phyloP scores from a whole-genome alignment of 2,113 vertebrate genomes.

The Isurus oxyrinchus region DNA sequence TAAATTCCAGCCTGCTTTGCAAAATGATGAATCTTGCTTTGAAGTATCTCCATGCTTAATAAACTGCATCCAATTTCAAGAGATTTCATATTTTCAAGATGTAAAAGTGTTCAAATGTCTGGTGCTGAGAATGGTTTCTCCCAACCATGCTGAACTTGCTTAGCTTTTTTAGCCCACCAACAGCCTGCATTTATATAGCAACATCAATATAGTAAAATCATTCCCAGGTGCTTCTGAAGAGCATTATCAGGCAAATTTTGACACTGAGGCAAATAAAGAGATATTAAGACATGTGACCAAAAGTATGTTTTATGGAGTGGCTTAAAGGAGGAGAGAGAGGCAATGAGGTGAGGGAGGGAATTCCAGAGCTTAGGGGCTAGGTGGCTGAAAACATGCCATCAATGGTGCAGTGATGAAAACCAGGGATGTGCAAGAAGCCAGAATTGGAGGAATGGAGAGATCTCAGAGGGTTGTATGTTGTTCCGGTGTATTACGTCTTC shows the following conservation, averaged over 20 bases:
- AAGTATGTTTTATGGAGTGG: background rate
- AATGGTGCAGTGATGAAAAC: background rate
- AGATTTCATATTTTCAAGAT: background rate
- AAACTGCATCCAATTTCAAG: background rate
- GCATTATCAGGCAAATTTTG: background rate
- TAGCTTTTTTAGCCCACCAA: background rate
- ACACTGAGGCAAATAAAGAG: background rate
- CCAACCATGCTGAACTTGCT: background rate
- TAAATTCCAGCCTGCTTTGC: background rate
- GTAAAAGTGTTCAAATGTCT: background rate
- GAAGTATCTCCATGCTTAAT: background rate
- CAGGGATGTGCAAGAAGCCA: background rate
- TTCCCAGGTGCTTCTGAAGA: background rate
- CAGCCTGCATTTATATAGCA: background rate
- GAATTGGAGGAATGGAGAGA: background rate
- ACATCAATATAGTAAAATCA: background rate
- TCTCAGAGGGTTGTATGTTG: background rate
- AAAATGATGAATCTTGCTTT: background rate
- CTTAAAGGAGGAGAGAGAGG: background rate
- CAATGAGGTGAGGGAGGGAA: background rate
- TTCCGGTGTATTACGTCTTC: background rate
- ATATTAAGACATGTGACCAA: background rate
- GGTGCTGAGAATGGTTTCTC: background rate
- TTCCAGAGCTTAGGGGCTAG: too few species aligned
- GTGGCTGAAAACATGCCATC: background rate